A percentile compares a stretch with the other conserved stretches of the same genome.
These are phyloP conservation scores for Agonopterix alstromeriana DNA, from an alignment of 2,888 invertebrate species.

Conservation along the genomic window DNA sequence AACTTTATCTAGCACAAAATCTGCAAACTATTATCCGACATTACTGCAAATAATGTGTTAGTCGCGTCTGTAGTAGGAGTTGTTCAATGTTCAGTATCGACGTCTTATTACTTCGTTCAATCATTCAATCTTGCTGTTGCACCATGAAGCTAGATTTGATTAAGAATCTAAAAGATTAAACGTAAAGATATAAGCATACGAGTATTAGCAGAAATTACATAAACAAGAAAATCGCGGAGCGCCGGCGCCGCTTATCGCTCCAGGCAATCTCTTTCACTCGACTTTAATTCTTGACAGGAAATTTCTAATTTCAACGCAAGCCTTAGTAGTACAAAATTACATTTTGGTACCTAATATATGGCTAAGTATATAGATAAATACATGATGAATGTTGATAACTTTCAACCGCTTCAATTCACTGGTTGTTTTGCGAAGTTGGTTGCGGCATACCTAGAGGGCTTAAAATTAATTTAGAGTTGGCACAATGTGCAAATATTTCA, in stretches of 20 bases:
- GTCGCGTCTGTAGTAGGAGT: too few species aligned
- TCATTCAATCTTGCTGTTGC: too few species aligned
- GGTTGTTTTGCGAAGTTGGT: neutral
- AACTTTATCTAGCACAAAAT: too few species aligned
- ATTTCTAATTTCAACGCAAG: neutral
- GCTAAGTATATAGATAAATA: too few species aligned
- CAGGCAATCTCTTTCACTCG: neutral
- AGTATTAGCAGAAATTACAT: neutral
- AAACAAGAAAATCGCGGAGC: neutral
- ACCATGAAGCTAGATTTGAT: too few species aligned
- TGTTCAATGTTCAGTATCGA: too few species aligned
- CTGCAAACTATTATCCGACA: too few species aligned
- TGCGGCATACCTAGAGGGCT: neutral
- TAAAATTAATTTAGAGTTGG: conserved; percentile 2
- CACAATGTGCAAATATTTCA: too few species aligned
- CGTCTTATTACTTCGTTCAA: too few species aligned
- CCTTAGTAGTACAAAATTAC: too few species aligned
- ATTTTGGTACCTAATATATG: too few species aligned
- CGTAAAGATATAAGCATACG: neutral
- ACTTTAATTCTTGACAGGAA: conserved; percentile 1
- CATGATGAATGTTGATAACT: neutral
- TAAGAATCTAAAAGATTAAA: neutral
- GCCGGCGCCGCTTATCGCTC: neutral
- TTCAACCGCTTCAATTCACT: neutral
- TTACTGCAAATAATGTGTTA: too few species aligned